Percentiles rank a stretch among this genome's conserved stretches.
Conservation (phyloP, 2,888 invertebrate species). For the Sturmia bella region DNA sequence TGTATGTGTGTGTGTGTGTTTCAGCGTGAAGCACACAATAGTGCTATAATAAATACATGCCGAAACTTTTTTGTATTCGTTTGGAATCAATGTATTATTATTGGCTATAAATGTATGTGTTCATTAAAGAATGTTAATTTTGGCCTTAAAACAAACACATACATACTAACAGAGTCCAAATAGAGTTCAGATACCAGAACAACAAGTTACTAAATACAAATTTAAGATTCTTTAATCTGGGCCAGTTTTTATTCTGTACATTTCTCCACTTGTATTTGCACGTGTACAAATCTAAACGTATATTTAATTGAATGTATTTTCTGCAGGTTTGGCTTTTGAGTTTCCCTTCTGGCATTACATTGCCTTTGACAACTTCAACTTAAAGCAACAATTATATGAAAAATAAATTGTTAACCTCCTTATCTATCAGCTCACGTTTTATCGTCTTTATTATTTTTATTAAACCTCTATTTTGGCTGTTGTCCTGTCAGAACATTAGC, state of each 20-base stretch:
- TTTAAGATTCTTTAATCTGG: constrained; percentile 48
- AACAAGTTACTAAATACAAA: constrained; percentile 39
- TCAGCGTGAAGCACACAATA: constrained; percentile 42
- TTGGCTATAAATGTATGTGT: constrained; percentile 58
- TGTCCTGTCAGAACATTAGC: constrained; percentile 52
- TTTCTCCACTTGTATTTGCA: constrained; percentile 1
- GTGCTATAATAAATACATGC: constrained; percentile 53
- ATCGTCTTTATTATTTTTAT: constrained; percentile 25
- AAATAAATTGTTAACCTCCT: not conserved
- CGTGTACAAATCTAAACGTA: constrained; percentile 17
- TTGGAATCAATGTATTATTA: constrained; percentile 68
- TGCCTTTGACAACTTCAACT: constrained; percentile 39
- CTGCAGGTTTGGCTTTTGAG: not conserved
- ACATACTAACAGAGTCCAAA: not conserved
- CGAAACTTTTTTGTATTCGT: constrained; percentile 58
- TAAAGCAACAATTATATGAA: constrained; percentile 39
- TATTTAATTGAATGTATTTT: constrained; percentile 45
- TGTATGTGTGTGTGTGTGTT: not conserved
- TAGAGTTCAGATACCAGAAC: constrained; percentile 17
- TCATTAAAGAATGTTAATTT: constrained; percentile 57
- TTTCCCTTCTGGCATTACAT: constrained; percentile 53
- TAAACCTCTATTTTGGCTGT: constrained; percentile 14
- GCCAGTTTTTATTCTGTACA: constrained; percentile 7
- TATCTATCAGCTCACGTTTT: not conserved
- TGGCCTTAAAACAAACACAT: constrained; percentile 58